Base-by-base conservation (phyloP, 2,113 vertebrate species). In the Hucho hucho region DNA sequence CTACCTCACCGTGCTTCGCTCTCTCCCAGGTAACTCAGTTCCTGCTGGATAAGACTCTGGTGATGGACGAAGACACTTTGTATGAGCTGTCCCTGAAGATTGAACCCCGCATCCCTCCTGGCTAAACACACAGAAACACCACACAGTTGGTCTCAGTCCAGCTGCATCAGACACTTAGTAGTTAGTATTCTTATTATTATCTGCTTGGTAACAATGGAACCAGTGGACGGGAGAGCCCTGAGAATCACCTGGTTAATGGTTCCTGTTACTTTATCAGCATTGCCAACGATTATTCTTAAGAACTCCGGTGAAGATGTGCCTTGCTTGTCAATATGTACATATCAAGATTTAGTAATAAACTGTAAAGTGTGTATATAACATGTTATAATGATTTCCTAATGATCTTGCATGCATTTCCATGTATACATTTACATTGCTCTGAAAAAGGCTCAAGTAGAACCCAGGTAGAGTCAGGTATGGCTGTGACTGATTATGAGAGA, bases 11-110 rank as follows among this genome's bases (percentile, higher is more conserved):
- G 4, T 20, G 18, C 22, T 16, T 22, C 6, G 9, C 37, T 64
- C 37, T 43, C 1, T 75, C 69, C 12, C 88, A 99, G 98, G 97
- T 98, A 77, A 98, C 96, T 72, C 97, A 97, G 76, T 99, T 97
- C 90, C 93, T 99, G 77, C 93, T 99, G 83, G 96, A 99, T 91
- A 98, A 97, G 91, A 93, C 92, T 0, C 91, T 95, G 28, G 95
- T 98, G 87, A 97, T 98, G 86, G 98, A 99, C 1, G 98, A 99
- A 90, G 98, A 99, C 72, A 96, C 96, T 0, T 89, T 99, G 26
- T 99, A 99, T n/a, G 97, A 96, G 73, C 93, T 99, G 75, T 99
- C 97, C 0, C 92, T 99, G 72, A 97, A 95, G 84, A 95, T 97
- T 43, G 97, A 99, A 86, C 96, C 98, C 26, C 91, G 96, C 75